These are phyloP conservation scores for Epinephelus coioides DNA, from an alignment of 2,797 vertebrate genomes.

Conservation along the genomic window DNA sequence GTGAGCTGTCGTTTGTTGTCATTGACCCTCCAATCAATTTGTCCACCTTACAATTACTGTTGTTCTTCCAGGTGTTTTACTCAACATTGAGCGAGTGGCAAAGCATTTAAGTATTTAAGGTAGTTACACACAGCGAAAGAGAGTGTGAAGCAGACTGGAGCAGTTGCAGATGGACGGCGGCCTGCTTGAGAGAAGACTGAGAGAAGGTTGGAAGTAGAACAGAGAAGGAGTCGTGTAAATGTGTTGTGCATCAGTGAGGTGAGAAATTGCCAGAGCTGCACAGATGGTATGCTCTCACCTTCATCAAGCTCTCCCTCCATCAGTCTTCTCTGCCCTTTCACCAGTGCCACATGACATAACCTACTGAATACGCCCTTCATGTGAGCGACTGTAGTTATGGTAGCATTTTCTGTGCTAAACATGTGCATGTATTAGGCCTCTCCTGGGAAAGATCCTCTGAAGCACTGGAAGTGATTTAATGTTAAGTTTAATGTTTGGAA, in stretches of 20 bases:
- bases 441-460: background rate
- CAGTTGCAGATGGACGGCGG: constrained; percentile 41
- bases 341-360: constrained; percentile 68
- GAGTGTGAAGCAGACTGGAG: constrained; percentile 14
- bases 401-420: constrained; percentile 5
- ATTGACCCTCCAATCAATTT: constrained; percentile 31
- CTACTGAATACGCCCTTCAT: constrained; percentile 40
- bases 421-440: background rate
- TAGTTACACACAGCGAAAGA: constrained; percentile 2
- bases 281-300: constrained; percentile 82
- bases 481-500: constrained; percentile 5
- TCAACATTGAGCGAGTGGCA: background rate
- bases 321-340: constrained; percentile 72
- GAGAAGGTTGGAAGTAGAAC: constrained; percentile 50
- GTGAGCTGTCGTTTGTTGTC: constrained; percentile 13
- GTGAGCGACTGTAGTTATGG: constrained; percentile 27
- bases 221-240: constrained; percentile 50
- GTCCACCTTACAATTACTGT: constrained; percentile 5
- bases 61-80: constrained; percentile 36
- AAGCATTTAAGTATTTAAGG: background rate
- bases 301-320: constrained; percentile 76
- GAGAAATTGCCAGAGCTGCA: constrained; percentile 80
- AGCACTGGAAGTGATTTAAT: background rate
- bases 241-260: constrained; percentile 82
- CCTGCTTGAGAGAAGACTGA: constrained; percentile 45